A percentile compares a stretch with the other conserved stretches of the same genome.
Evolutionary conservation across 2,888 invertebrate species (phyloP).

Genomic region (Fragum sueziense): DNA sequence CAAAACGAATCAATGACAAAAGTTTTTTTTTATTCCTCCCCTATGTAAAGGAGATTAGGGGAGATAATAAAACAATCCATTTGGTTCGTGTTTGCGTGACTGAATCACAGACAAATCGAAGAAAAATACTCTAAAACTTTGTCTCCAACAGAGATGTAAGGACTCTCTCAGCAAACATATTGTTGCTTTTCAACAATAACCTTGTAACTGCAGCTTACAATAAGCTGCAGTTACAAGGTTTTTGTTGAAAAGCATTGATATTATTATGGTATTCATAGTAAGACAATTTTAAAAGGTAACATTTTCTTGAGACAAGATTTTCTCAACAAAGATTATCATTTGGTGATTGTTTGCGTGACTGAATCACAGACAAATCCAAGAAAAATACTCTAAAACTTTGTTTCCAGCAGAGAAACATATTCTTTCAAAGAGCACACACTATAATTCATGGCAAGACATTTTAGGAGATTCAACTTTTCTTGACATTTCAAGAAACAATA

Average conservation of each 20-base stretch:
- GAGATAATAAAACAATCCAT: slow-evolving; percentile 6
- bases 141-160: background rate
- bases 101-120: background rate
- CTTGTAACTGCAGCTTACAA: too few relatives aligned
- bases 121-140: slow-evolving; percentile 8
- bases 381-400: slow-evolving; percentile 5
- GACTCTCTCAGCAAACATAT: background rate
- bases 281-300: too few relatives aligned
- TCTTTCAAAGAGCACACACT: background rate
- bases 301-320: too few relatives aligned
- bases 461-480: background rate
- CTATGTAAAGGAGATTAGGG: background rate
- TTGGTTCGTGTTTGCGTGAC: slow-evolving; percentile 5
- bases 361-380: slow-evolving; percentile 2
- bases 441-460: background rate
- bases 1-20: too few relatives aligned
- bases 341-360: too few relatives aligned
- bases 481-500: too few relatives aligned
- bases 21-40: too few relatives aligned
- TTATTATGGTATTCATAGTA: too few relatives aligned
- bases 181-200: too few relatives aligned
- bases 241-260: too few relatives aligned
- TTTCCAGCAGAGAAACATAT: background rate
- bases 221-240: too few relatives aligned
- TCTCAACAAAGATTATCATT: too few relatives aligned